Conservation (phyloP, 2,797 vertebrate genomes). For the Poeciliopsis infans region DNA sequence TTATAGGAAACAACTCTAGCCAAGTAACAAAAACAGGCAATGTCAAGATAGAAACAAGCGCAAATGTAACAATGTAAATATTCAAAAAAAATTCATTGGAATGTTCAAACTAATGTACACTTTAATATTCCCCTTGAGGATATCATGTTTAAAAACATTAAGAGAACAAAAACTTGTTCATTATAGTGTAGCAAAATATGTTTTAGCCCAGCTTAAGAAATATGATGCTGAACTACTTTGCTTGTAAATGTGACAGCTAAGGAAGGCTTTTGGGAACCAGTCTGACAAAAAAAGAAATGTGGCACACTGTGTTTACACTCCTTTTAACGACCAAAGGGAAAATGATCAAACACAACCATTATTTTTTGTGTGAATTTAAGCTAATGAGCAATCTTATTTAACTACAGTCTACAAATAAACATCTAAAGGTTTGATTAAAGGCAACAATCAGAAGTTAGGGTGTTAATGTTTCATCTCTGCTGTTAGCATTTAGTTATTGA, state of each 20-base stretch:
- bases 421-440: background rate
- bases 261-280: background rate
- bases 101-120: background rate
- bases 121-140: background rate
- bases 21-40: background rate
- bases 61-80: background rate
- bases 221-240: background rate
- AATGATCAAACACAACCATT: background rate
- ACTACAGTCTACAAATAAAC: background rate
- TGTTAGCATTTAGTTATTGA: constrained; percentile 3
- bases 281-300: background rate
- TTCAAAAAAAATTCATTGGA: background rate
- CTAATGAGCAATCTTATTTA: background rate
- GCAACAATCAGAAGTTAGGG: background rate
- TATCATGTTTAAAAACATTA: background rate
- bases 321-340: background rate
- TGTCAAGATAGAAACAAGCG: background rate
- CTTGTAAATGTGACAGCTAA: background rate
- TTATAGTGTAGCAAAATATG: background rate
- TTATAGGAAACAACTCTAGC: background rate
- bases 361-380: background rate
- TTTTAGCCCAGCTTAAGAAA: background rate
- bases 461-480: background rate
- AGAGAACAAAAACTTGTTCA: background rate
- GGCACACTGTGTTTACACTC: background rate